Percentiles rank a stretch among this genome's conserved stretches.
These are phyloP conservation scores for Dufourea novaeangliae DNA, from an alignment of 1,140 invertebrate species.

Conservation along the genomic window DNA sequence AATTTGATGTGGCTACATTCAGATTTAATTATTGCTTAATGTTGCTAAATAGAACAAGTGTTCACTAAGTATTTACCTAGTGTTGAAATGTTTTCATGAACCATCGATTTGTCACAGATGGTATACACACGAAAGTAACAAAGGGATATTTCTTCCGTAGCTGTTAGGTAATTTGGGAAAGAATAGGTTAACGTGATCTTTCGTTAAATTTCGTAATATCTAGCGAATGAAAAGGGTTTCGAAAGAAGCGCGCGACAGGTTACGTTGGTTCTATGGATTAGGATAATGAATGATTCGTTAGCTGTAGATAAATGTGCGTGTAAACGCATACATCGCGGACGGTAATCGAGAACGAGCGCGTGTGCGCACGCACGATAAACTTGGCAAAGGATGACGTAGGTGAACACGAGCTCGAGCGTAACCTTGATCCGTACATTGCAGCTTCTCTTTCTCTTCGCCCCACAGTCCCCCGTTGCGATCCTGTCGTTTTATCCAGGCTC, in stretches of 20 bases:
- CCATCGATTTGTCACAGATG: too few species aligned
- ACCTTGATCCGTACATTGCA: slow-evolving; percentile 76
- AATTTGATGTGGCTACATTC: too few species aligned
- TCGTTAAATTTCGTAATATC: neutral
- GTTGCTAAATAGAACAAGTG: too few species aligned
- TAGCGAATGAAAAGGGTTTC: neutral
- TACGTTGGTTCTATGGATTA: neutral
- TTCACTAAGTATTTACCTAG: too few species aligned
- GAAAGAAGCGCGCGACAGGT: neutral
- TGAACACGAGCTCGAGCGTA: slow-evolving; percentile 68
- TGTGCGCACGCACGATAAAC: slow-evolving; percentile 56
- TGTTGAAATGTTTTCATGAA: too few species aligned
- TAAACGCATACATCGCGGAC: slow-evolving; percentile 6
- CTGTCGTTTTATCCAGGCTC: slow-evolving; percentile 8
- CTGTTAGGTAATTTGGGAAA: too few species aligned
- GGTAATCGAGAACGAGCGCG: slow-evolving; percentile 21
- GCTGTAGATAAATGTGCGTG: slow-evolving; percentile 7
- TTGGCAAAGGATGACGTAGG: slow-evolving; percentile 64
- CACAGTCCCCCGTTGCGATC: slow-evolving; percentile 36
- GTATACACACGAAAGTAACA: too few species aligned
- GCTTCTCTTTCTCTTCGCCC: slow-evolving; percentile 57
- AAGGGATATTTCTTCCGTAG: too few species aligned
- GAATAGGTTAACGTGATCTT: neutral
- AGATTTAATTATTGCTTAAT: too few species aligned
- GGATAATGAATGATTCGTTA: slow-evolving; percentile 59